A percentile compares a stretch with the other conserved stretches of the same genome.
Conservation (phyloP, 2,888 invertebrate species). For the Sesia bembeciformis region DNA sequence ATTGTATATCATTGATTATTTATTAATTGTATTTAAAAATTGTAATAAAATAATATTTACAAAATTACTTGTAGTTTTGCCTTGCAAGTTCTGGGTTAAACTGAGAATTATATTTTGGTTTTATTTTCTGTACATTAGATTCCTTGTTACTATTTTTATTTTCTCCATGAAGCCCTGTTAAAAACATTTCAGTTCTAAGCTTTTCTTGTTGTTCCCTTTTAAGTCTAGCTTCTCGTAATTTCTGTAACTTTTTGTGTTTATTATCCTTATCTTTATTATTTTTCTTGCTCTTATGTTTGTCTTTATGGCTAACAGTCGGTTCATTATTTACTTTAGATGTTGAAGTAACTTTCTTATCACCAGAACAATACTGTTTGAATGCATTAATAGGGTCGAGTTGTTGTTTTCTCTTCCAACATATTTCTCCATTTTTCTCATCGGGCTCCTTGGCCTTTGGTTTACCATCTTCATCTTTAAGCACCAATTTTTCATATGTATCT, state of each 20-base stretch:
- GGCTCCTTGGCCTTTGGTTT: conserved; percentile 38
- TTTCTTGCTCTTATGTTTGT: conserved; percentile 20
- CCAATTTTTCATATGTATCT: conserved; percentile 62
- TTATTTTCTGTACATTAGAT: conserved; percentile 27
- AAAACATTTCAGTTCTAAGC: conserved; percentile 78
- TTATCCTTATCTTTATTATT: conserved; percentile 27
- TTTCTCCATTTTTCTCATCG: conserved; percentile 73
- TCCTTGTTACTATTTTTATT: conserved; percentile 12
- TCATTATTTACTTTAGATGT: conserved; percentile 8
- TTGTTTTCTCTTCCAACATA: conserved; percentile 78
- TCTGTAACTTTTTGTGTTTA: conserved; percentile 67
- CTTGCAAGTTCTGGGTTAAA: conserved; percentile 94
- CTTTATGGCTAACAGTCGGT: conserved; percentile 5
- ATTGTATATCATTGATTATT: no score
- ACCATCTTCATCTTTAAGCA: conserved; percentile 59
- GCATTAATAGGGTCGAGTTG: conserved; percentile 82
- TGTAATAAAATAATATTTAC: background rate
- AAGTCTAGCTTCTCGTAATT: conserved; percentile 84
- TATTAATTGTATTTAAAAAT: no score
- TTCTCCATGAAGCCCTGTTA: conserved; percentile 77
- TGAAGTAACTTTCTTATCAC: conserved; percentile 9
- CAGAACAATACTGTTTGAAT: conserved; percentile 73
- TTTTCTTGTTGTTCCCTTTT: conserved; percentile 88
- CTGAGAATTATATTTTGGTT: conserved; percentile 95
- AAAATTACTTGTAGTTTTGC: conserved; percentile 77